Base-by-base conservation (phyloP, 2,797 vertebrate species). In the Sebastes flavidus region DNA sequence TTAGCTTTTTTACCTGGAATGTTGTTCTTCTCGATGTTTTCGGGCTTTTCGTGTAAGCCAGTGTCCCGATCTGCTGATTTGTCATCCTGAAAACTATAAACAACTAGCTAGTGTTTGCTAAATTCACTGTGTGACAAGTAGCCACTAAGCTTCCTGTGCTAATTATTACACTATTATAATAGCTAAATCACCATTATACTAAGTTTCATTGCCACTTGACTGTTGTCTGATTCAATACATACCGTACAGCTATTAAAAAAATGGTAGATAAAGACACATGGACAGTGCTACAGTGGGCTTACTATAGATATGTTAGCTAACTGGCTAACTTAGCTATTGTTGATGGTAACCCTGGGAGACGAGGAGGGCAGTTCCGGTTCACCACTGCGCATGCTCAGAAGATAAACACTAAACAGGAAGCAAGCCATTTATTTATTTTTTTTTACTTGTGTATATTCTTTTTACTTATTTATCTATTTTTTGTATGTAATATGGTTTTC, bases 31-130 rank as follows among this genome's bases (percentile, higher is more conserved):
- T 97, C 42, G 96, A 91, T 61, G 92, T 88, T 91, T 96, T 97
- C 2, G 96, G 97, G 65, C 96, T 97, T 89, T 96, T 97, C 8
- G 88, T 94, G 83, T 97, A 95, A 24, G 97, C 96, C 82, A 98
- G 94, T 24, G 94, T 96, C 55, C 86, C 77, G 65, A 94, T 87
- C 32, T 93, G 86, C 46, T 94, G 92, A 36, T 93, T 88, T 24
- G 95, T 95, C 96, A 97, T 97, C 60, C 52, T 88, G 60, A 73
- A 69, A 84, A 76, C 71, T 25, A 54, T 5, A 2, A 78, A 61
- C 24, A 59, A 4, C 72, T 86, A 87, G 72, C 80, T 74, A n/a
- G 10, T 11, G 58, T 63, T 65, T 1, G 70, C 72, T 79, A 63
- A 8, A 8, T 42, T n/a, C 55, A 42, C 14, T 18, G 13, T 29